A percentile compares a stretch with the other conserved stretches of the same genome.
Evolutionary conservation across 2,797 vertebrate genomes (phyloP).

Genomic region (Muscicapa comitata): DNA sequence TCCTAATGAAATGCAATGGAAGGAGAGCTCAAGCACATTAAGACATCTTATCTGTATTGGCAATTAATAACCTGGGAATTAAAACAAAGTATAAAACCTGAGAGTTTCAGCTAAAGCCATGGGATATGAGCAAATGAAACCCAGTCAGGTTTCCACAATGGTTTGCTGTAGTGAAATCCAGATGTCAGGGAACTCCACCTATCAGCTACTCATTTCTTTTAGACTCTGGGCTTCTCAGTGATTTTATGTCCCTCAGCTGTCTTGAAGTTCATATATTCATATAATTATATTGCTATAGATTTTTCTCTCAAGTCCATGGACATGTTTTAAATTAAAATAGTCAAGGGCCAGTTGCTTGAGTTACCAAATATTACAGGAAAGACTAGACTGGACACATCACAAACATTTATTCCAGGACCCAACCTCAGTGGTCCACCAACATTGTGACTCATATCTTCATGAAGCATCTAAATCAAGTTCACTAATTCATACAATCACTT

Average conservation of each 20-base stretch:
- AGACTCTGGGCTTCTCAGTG: not conserved
- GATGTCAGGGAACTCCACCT: constrained; percentile 15
- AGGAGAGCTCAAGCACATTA: not conserved
- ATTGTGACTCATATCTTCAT: not conserved
- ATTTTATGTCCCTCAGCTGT: constrained; percentile 14
- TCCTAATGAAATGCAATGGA: constrained; percentile 7
- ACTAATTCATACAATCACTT: not conserved
- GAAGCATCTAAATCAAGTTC: not conserved
- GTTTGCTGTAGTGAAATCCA: not conserved
- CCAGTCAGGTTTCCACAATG: not conserved
- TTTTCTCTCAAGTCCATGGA: not conserved
- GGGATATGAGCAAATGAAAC: not conserved
- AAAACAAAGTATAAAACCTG: constrained; percentile 24
- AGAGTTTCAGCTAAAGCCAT: not conserved
- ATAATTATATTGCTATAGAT: not conserved
- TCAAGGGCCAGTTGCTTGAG: not conserved
- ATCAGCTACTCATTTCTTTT: not conserved
- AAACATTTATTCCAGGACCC: not conserved
- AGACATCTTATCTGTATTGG: constrained; percentile 26
- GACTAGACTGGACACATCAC: not conserved
- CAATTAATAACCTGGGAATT: constrained; percentile 47
- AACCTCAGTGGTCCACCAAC: not conserved
- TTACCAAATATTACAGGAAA: not conserved
- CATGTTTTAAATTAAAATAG: constrained; percentile 46
- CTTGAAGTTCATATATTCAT: not conserved